Base-by-base conservation (phyloP, 1,140 invertebrate species). In the Drosophila varians region DNA sequence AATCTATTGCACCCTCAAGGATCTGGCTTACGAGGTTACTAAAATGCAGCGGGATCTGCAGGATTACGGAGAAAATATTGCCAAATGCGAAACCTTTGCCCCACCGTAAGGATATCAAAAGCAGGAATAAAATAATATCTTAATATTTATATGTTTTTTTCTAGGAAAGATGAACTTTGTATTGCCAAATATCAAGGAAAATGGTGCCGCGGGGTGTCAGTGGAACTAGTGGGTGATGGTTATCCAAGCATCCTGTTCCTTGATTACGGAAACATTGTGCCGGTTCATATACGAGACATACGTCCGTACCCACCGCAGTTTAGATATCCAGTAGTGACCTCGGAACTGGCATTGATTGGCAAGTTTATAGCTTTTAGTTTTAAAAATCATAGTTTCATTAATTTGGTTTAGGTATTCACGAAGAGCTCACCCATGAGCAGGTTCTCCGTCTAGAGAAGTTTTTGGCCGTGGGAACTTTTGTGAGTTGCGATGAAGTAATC, bases 141-240 rank as follows among this genome's bases (percentile, higher is more conserved):
- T 34, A 9, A 48, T 21, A 5, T 3, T 16, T 40, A 11, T 55
- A 1, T 25, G 0, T 45, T 23, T 31, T 1, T 11, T 45, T 66
- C n/a, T 18, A 90, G 89, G 18, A 54, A 62, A 26, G 21, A 54
- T 8, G 58, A 83, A 12, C 34, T 90, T 6, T 90, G 90, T 31
- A 68, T 91, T 12, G 90, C 82, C 7, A 74, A 83, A 3, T 90
- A 89, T 49, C 42, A 83, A 9, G 69, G 45, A 1, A 90, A 90
- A 7, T 91, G 90, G 89, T 87, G 76, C 53, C 83, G 90, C 0
- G 90, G 89, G 0, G 3, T 77, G 7, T 90, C 68, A n/a, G 18
- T 90, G 36, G 90, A 91, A 42, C 49, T 74, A 6, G 80, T 90
- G 7, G 90, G 90, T 4, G 90, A 91, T 80, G 89, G 89, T 6